Evolutionary conservation across 2,113 vertebrate genomes (phyloP).

Genomic region (Edolisoma coerulescens): DNA sequence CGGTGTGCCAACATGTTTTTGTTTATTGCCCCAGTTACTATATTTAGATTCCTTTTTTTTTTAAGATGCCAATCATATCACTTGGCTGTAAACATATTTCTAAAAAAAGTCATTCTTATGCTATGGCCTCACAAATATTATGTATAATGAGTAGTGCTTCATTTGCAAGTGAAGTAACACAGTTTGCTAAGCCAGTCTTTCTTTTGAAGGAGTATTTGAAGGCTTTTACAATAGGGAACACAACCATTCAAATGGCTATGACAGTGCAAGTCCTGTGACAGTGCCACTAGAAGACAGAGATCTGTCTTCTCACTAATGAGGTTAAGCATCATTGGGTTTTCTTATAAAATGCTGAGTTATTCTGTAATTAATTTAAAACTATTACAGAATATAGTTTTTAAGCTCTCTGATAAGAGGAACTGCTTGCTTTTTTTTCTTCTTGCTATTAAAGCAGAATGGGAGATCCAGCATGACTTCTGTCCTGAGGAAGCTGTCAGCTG

Average conservation of each 20-base stretch:
- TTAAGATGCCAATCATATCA: background rate
- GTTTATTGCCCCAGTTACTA: background rate
- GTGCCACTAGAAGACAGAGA: background rate
- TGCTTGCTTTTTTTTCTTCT: background rate
- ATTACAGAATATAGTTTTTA: background rate
- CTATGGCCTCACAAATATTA: background rate
- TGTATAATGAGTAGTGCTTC: background rate
- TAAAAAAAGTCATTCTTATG: background rate
- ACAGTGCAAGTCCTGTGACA: background rate
- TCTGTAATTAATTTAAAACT: background rate
- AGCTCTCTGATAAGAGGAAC: background rate
- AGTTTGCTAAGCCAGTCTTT: background rate
- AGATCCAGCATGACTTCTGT: background rate
- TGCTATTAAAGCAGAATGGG: background rate
- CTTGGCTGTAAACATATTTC: background rate
- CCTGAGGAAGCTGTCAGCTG: background rate
- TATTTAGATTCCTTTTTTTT: background rate
- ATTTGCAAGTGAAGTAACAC: background rate
- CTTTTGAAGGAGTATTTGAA: background rate
- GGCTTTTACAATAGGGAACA: background rate
- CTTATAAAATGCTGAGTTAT: background rate
- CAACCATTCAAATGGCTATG: background rate
- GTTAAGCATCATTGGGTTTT: background rate
- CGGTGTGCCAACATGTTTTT: background rate
- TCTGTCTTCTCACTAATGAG: background rate